phyloP scores from a whole-genome alignment of 2,797 vertebrate genomes.

The Sandelia bainsii region DNA sequence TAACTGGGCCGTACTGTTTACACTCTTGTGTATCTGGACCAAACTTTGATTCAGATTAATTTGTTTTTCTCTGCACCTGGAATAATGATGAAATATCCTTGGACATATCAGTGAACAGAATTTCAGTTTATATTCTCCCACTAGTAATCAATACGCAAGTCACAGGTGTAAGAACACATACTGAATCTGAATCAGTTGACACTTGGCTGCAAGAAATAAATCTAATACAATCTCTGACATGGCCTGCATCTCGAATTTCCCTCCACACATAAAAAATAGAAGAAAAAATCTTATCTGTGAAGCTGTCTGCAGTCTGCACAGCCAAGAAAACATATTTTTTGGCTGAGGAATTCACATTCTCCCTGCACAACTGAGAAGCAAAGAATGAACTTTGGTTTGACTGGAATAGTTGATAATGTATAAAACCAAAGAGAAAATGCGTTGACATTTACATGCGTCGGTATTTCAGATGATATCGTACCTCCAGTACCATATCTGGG shows the following conservation, averaged over 20 bases:
- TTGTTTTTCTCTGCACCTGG: not conserved
- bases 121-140: not conserved
- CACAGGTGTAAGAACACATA: not conserved
- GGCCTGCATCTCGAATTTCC: constrained; percentile 1
- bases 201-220: not conserved
- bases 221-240: not conserved
- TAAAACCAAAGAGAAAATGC: not conserved
- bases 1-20: not conserved
- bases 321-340: not conserved
- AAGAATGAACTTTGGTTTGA: not conserved
- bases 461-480: not conserved
- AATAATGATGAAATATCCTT: not conserved
- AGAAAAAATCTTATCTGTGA: not conserved
- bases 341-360: not conserved
- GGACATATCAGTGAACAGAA: not conserved
- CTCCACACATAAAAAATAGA: not conserved
- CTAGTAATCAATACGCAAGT: not conserved
- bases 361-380: not conserved
- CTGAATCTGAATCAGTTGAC: constrained; percentile 8
- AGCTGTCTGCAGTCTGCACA: not conserved
- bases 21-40: too few relatives aligned
- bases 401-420: not conserved
- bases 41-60: not conserved
- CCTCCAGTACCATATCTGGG: not conserved
- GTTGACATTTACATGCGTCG: not conserved